Evolutionary conservation across 2,797 vertebrate genomes (phyloP), one percentile per base, ranked within the genome.

Genomic region (Crax fasciolata): DNA sequence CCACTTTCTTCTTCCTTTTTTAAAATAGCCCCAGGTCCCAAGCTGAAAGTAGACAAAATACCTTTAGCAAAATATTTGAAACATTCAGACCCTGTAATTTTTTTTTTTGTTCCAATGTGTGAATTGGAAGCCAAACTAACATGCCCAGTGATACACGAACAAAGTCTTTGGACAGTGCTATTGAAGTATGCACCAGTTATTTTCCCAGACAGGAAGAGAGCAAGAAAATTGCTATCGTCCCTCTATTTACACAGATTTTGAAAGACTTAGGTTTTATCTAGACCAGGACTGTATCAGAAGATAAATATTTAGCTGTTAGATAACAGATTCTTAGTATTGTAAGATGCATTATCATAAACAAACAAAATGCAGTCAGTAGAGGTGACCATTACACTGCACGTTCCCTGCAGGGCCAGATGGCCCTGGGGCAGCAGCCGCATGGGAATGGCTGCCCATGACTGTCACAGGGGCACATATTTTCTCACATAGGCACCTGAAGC

Each of bases 181-280:
- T 30, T 2, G 1, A 86, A 83, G 28, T 65, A 17, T 10, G 46
- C 12, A 58, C 28, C 28, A 4, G 1, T 41, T 87, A 2, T 54
- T 83, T 62, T 38, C 43, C 79, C 62, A 55, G 30, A 93, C 65
- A 93, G 82, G 85, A 91, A 66, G 58, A 49, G 35, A 55, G 24
- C 3, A 2, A 86, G 62, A 84, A 89, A 94, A 91, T n/a, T 49
- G 66, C 66, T 66, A 14, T 84, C 70, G 74, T 46, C 44, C 46
- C 80, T 90, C 70, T 88, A n/a, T 93, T 94, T 90, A 78, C 70
- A 65, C 38, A 81, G 89, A 93, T 81, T 89, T 81, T 38, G 55
- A 87, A 75, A 83, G 68, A 35, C 24, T 76, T 71, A 6, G 0
- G 0, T 48, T 75, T 87, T 58, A 90, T 65, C 83, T 32, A 30